These are phyloP conservation scores for Aleiodes testaceus DNA, from an alignment of 2,888 invertebrate genomes.

Conservation along the genomic window DNA sequence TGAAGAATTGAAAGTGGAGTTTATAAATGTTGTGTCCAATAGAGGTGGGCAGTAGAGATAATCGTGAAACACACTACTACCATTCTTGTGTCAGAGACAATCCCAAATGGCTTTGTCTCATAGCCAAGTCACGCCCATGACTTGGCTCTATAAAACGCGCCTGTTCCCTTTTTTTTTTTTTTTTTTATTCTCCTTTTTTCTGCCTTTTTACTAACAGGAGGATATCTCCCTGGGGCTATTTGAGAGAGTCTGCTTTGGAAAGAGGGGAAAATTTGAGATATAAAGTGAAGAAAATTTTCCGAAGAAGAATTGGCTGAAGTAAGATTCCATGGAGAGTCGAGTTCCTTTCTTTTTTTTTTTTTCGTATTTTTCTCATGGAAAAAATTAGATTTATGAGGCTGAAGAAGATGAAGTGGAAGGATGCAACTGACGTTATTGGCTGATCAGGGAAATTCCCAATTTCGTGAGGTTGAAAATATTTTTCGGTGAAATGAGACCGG, in stretches of 20 bases:
- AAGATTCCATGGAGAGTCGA: too few relatives aligned
- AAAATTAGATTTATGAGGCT: too few relatives aligned
- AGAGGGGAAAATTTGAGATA: too few relatives aligned
- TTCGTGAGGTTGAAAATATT: constrained; percentile 29
- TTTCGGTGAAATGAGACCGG: not conserved
- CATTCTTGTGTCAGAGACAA: constrained; percentile 59
- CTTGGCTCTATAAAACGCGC: constrained; percentile 59
- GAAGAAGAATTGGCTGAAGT: too few relatives aligned
- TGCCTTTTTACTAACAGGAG: not conserved
- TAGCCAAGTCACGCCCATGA: constrained; percentile 65
- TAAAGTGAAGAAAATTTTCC: too few relatives aligned
- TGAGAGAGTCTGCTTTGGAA: constrained; percentile 17
- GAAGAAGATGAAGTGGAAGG: too few relatives aligned
- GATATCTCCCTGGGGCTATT: constrained; percentile 21
- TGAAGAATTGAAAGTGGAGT: constrained; percentile 10
- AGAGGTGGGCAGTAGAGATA: constrained; percentile 48
- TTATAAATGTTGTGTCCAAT: constrained; percentile 23
- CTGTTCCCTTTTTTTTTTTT: constrained; percentile 48
- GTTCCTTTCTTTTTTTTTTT: too few relatives aligned
- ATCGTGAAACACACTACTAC: constrained; percentile 59
- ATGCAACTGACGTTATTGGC: too few relatives aligned
- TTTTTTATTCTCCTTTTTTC: not conserved
- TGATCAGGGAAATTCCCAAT: too few relatives aligned
- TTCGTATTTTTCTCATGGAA: too few relatives aligned
- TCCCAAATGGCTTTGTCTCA: constrained; percentile 61